Base-by-base conservation (phyloP, 92 coral and sea anemone genomes). In the Epizoanthus ramosus region DNA sequence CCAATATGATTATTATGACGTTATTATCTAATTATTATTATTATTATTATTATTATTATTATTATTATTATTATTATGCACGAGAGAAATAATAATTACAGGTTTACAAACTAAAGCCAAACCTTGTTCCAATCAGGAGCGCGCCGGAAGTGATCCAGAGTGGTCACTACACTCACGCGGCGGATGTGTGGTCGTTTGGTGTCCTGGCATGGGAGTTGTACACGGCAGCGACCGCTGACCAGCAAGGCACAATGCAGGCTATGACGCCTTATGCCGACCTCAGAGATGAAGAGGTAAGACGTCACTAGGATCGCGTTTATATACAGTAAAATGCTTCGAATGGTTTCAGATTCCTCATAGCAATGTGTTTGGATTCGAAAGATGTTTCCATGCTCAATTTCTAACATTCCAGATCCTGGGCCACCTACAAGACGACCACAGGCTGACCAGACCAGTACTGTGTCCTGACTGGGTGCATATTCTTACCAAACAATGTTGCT, bases 381-480 rank as follows among this genome's bases (percentile, higher is more conserved):
- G 54, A 50, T 50, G 53, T 50, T 50, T 71, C 21, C 31, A 71
- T 22, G 28, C 47, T 68, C 24, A 17, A n/a, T 71, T 43, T 23
- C 31, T 47, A 1, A 9, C 21, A 23, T 47, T 67, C 17, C 56
- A 87, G 90, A 82, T 87, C 76, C 60, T 87, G 35, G 19, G 24
- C 8, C 35, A 54, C 79, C 52, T 87, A 28, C 71, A 87, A 64
- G 57, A 24, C 15, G 86, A 79, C 33, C 60, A 50, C 16, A 83
- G 91, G 63, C 91, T 85, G 19, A 6, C 28, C 43, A 86, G 71
- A 65, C 90, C 93, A 0, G 39, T 71, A 8, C 54, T 9, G 19
- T 92, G 95, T 83, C 91, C 91, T 28, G 88, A 81, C 31, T 92
- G 95, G 95, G 73, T 92, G 54, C 79, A 84, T 28, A 79, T 80